Evolutionary conservation across 2,888 invertebrate species (phyloP).

Genomic region (Invenusta paracnida): DNA sequence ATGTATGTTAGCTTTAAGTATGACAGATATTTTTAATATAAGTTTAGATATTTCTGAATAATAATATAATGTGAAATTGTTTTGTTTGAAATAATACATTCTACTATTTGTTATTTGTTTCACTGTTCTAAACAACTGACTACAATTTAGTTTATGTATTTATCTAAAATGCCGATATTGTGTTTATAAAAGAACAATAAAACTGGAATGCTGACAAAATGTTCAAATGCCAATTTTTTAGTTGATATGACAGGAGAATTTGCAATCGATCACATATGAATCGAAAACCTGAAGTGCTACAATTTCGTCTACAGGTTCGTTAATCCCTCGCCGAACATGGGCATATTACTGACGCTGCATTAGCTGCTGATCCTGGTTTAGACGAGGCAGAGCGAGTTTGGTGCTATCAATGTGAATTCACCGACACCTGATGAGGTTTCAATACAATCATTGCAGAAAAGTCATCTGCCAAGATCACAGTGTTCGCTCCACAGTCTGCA

Average conservation of each 20-base stretch:
- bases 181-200: not conserved
- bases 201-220: not conserved
- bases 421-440: not conserved
- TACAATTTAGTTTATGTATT: too few relatives aligned
- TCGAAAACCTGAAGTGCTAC: not conserved
- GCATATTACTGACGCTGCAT: not conserved
- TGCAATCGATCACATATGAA: not conserved
- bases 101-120: too few relatives aligned
- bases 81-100: too few relatives aligned
- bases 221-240: not conserved
- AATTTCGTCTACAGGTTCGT: not conserved
- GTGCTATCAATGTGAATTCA: not conserved
- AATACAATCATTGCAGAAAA: not conserved
- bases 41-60: too few relatives aligned
- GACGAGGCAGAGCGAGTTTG: not conserved
- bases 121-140: too few relatives aligned
- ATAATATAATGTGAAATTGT: too few relatives aligned
- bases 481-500: too few relatives aligned
- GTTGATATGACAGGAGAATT: not conserved
- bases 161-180: not conserved
- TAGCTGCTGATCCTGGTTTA: not conserved
- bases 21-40: too few relatives aligned
- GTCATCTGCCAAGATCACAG: too few relatives aligned
- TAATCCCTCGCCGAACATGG: not conserved
- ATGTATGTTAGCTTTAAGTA: too few relatives aligned